Evolutionary conservation across 2,888 invertebrate genomes (phyloP), one percentile per base, ranked within the genome.

Genomic region (Tenthredo distinguenda): DNA sequence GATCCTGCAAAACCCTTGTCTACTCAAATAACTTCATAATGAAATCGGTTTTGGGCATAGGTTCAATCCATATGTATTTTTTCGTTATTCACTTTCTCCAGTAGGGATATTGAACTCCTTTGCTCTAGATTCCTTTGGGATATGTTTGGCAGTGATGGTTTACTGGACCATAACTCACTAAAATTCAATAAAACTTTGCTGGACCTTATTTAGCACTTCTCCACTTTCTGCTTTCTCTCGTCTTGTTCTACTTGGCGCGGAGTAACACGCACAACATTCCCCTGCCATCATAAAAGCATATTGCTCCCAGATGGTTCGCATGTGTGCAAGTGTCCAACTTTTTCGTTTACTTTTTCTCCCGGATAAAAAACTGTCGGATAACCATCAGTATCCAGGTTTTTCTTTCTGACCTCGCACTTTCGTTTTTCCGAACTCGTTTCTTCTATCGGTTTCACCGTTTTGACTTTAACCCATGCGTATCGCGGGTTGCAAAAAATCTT

Each of bases 151-250:
- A 34, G 83, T 68, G 83, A 71, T 83, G 40, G 83, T 72, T 85
- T 76, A 68, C 65, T 58, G 79, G 47, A 47, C 85, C 62, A 77
- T 85, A 85, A 85, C 85, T 85, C 79, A 76, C 74, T 76, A 84
- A 85, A 85, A 76, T 85, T 85, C 85, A 85, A 85, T 85, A 85
- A 79, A 85, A 85, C 85, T 85, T 85, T 76, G 26, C 85, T 47
- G 65, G 71, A 62, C 77, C 47, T 85, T 85, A 85, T 85, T 85
- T 85, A 85, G 79, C 62, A 47, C 65, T 65, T 68, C 34, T 81
- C 37, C 26, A 62, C 79, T 62, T 81, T 62, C 62, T n/a, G 62
- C 62, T 81, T 21, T 50, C 40, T 62, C 40, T 62, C 58, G 62
- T 62, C 40, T 9, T 81, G 18, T 81, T 81, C 40, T 62, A 81